These are phyloP conservation scores for Lepidocyrtinus sp. DNA, from an alignment of 2,888 invertebrate genomes.

Conservation along the genomic window DNA sequence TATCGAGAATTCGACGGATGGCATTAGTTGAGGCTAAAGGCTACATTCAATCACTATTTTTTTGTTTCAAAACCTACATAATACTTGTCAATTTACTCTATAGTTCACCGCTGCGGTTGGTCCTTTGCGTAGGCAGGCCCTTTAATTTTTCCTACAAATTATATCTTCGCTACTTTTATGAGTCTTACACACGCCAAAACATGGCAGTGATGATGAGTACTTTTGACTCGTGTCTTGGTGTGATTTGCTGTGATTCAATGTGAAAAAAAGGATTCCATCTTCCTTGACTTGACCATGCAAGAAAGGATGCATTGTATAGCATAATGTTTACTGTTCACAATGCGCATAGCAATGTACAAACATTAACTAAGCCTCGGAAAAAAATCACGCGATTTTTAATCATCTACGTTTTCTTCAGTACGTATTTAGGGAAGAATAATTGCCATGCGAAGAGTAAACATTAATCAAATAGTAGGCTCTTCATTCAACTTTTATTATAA, in stretches of 20 bases:
- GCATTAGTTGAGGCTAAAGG: slow-evolving; percentile 29
- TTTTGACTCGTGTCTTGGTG: slow-evolving; percentile 11
- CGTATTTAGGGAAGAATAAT: not conserved
- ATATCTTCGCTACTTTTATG: slow-evolving; percentile 9
- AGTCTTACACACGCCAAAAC: not conserved
- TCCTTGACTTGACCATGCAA: slow-evolving; percentile 55
- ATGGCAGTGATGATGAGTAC: not conserved
- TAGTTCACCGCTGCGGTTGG: no score
- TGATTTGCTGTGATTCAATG: slow-evolving; percentile 11
- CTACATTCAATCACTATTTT: slow-evolving; percentile 1
- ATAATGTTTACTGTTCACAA: no score
- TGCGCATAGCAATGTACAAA: not conserved
- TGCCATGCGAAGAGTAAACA: slow-evolving; percentile 2
- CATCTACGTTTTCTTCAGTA: no score
- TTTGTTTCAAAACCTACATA: no score
- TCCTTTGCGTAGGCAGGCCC: not conserved
- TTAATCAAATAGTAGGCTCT: slow-evolving; percentile 3
- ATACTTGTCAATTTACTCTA: not conserved
- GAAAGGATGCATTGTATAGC: slow-evolving; percentile 30
- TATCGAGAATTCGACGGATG: slow-evolving; percentile 40
- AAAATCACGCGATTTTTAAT: slow-evolving; percentile 9
- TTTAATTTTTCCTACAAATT: not conserved
- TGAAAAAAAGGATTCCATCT: slow-evolving; percentile 37
- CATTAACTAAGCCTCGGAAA: not conserved
- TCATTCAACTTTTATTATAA: not conserved